Evolutionary conservation across 2,113 vertebrate species (phyloP), one percentile per base, ranked within the genome.

Genomic region (Myotis brandtii): DNA sequence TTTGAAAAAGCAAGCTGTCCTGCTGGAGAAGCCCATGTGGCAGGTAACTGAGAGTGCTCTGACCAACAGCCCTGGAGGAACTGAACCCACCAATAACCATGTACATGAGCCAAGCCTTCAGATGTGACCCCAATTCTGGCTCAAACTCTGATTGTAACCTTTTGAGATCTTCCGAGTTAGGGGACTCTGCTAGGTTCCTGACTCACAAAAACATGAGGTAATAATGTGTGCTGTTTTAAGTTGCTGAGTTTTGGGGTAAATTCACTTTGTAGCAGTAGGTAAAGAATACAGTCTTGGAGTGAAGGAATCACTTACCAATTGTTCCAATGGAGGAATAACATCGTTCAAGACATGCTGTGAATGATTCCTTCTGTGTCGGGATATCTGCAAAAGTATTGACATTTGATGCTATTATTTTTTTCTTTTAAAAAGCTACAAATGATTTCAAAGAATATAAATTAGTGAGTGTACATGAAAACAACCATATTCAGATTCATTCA

Each of bases 361-460:
- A 96, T 99, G 99, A 97, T 99, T 99, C 92, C 99, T 99, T 97
- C 99, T 98, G 86, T 99, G 99, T 9, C 99, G 98, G 84, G 98
- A 98, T 96, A 99, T 97, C 99, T 99, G 69, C 13, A 96, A 97
- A 97, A 92, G 92, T 6, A 98, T 91, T 95, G 5, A 90, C 21
- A 72, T 92, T 94, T 85, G 32, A 95, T 77, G 72, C 2, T 17
- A 66, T 80, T 83, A 80, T 8, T 40, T 75, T 30, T 66, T 40
- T 93, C 81, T 66, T 20, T 54, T 25, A 46, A 76, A 88, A 95
- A 50, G 1, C 4, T 86, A 27, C 34, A 91, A 70, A 32, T 84
- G 2, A 76, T 89, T 96, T 94, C 40, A 86, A 93, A 91, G 10
- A 56, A 6, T 1, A 56, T 37, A 75, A 72, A 66, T 89, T 50